phyloP scores from a whole-genome alignment of 1,140 invertebrate species.

The Drosophila orosa region DNA sequence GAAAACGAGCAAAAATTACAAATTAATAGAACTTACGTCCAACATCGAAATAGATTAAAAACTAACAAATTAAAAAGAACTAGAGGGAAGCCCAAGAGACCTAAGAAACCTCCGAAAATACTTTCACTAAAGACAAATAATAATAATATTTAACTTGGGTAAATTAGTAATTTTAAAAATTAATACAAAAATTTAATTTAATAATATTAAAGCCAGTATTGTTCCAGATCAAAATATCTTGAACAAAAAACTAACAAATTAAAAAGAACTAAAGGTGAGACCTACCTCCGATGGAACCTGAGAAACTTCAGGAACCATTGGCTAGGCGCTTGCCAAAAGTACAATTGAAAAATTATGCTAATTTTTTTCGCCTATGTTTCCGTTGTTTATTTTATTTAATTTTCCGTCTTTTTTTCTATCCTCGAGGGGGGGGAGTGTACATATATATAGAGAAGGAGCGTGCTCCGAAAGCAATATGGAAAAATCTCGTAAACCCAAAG shows the following conservation, averaged over 20 bases:
- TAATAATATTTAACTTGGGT: too few species aligned
- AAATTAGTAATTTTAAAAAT: not conserved
- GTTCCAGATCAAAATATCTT: not conserved
- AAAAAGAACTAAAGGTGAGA: not conserved
- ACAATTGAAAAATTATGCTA: conserved; percentile 79
- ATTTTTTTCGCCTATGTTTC: conserved; percentile 50
- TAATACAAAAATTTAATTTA: too few species aligned
- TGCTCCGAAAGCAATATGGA: conserved; percentile 65
- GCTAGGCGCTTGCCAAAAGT: conserved; percentile 31
- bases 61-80: not conserved
- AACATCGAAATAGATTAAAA: not conserved
- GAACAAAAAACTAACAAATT: not conserved
- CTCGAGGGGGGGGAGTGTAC: not conserved
- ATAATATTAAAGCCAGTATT: not conserved
- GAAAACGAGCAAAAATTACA: too few species aligned
- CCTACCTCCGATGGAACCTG: not conserved
- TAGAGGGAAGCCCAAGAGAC: too few species aligned
- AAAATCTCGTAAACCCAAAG: conserved; percentile 75
- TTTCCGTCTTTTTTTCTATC: conserved; percentile 12
- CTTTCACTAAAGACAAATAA: too few species aligned
- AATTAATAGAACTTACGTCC: too few species aligned
- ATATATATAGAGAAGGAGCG: conserved; percentile 22
- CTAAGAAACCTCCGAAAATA: too few species aligned
- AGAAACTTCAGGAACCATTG: conserved; percentile 1
- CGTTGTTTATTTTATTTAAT: conserved; percentile 22